Conservation (phyloP, 2,797 vertebrate species). For the Chrosomus eos region DNA sequence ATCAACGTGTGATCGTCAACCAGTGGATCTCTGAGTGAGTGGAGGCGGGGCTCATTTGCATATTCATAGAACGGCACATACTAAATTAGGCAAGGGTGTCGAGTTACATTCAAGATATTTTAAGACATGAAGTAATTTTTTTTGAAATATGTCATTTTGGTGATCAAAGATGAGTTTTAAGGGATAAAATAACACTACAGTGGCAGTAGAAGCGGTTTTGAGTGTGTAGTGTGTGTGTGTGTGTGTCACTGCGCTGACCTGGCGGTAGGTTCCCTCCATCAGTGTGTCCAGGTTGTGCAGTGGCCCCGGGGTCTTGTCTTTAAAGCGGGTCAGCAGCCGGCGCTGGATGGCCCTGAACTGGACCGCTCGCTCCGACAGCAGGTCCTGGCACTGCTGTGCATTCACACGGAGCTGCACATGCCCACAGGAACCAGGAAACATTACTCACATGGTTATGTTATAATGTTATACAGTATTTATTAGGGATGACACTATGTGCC, state of each 20-base stretch:
- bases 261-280: conserved; percentile 92
- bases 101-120: too few species aligned
- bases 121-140: too few species aligned
- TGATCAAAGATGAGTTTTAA: too few species aligned
- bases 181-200: too few species aligned
- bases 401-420: conserved; percentile 85
- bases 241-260: conserved; percentile 75
- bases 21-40: too few species aligned
- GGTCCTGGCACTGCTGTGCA: conserved; percentile 87
- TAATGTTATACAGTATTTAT: neutral
- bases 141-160: too few species aligned
- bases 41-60: too few species aligned
- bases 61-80: too few species aligned
- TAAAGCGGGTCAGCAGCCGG: conserved; percentile 91
- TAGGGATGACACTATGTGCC: neutral
- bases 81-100: too few species aligned
- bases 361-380: conserved; percentile 90
- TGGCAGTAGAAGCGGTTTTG: neutral
- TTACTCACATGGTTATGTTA: neutral
- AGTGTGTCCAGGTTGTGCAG: conserved; percentile 96
- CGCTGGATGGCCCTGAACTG: conserved; percentile 96
- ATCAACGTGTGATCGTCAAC: too few species aligned
- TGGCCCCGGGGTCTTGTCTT: conserved; percentile 94
- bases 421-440: neutral
- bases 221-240: neutral